phyloP scores from a whole-genome alignment of 2,888 invertebrate species.

The Eupithecia centaureata region DNA sequence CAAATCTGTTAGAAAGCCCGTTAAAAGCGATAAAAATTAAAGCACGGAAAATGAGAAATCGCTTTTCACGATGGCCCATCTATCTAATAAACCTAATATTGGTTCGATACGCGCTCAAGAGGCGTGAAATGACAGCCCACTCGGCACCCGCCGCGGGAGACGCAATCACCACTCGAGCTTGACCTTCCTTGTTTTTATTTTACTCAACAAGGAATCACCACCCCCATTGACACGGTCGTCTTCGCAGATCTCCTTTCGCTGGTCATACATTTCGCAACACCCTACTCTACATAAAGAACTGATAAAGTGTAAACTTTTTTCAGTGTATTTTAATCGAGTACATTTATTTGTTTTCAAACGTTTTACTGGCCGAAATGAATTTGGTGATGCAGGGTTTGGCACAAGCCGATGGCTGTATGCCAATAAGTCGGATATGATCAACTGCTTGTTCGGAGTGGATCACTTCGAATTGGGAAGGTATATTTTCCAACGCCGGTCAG shows the following conservation, averaged over 20 bases:
- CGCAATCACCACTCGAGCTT: constrained; percentile 54
- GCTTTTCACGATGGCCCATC: constrained; percentile 71
- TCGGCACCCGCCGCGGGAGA: constrained; percentile 52
- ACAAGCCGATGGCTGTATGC: constrained; percentile 43
- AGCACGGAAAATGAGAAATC: constrained; percentile 69
- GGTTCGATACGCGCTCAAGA: constrained; percentile 81
- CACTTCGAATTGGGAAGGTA: constrained; percentile 37
- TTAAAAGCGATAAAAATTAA: constrained; percentile 59
- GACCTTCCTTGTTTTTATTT: constrained; percentile 62
- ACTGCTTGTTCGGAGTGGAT: constrained; percentile 41
- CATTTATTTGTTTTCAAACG: constrained; percentile 29
- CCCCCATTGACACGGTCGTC: constrained; percentile 36
- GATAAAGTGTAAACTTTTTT: constrained; percentile 59
- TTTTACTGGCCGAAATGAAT: constrained; percentile 33
- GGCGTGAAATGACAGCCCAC: constrained; percentile 77
- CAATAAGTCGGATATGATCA: constrained; percentile 46
- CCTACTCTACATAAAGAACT: constrained; percentile 58
- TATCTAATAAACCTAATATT: constrained; percentile 83
- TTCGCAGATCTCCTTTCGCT: constrained; percentile 48
- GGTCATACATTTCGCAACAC: constrained; percentile 35
- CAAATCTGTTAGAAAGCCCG: constrained; percentile 47
- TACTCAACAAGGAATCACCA: constrained; percentile 38
- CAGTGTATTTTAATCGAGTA: constrained; percentile 42
- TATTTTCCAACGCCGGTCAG: constrained; percentile 53
- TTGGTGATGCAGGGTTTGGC: constrained; percentile 43